Evolutionary conservation across 2,888 invertebrate genomes (phyloP).

Genomic region (Electrophaes corylata): DNA sequence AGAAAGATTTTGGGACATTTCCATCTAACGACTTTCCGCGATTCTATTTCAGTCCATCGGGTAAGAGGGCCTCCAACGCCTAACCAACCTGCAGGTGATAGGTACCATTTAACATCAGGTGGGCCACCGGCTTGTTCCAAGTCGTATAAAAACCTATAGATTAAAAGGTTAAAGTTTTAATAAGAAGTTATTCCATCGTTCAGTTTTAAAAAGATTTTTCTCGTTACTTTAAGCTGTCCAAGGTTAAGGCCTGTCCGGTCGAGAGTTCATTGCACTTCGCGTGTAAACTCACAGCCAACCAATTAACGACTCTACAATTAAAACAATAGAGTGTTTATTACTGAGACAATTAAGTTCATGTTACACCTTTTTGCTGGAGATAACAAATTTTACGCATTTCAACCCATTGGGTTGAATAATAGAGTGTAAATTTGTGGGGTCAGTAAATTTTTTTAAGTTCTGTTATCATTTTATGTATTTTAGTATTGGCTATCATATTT

Average conservation of each 20-base stretch:
- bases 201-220: not conserved
- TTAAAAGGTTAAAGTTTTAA: no score
- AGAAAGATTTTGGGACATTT: no score
- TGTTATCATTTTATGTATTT: no score
- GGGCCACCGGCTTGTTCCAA: no score
- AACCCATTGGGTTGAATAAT: not conserved
- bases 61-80: no score
- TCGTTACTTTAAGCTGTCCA: not conserved
- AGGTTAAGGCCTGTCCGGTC: constrained; percentile 10
- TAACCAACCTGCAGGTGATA: no score
- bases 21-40: no score
- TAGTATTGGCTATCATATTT: no score
- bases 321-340: constrained; percentile 2
- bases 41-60: no score
- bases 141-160: no score
- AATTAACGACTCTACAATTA: not conserved
- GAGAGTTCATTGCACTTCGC: constrained; percentile 15
- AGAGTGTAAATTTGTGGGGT: constrained; percentile 4
- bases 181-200: no score
- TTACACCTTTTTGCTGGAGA: not conserved
- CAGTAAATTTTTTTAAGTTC: not conserved
- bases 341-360: not conserved
- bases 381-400: constrained; percentile 2
- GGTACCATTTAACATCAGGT: no score
- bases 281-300: not conserved